Percentiles rank a stretch among this genome's conserved stretches.
phyloP scores from a whole-genome alignment of 2,797 vertebrate species.

The Enteromius treurensis region DNA sequence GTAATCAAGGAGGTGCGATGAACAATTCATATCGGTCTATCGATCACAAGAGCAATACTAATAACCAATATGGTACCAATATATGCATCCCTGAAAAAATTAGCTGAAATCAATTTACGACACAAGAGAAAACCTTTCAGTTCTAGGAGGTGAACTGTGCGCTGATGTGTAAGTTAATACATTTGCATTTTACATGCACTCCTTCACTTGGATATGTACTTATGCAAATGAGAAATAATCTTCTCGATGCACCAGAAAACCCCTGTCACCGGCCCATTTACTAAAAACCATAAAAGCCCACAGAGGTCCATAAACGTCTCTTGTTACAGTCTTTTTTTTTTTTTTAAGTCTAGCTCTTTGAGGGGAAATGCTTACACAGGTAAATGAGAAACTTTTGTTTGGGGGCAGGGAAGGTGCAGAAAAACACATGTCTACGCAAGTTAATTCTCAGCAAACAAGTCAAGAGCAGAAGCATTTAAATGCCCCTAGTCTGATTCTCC shows the following conservation, averaged over 20 bases:
- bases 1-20: neutral
- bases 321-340: neutral
- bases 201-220: constrained; percentile 16
- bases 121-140: neutral
- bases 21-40: neutral
- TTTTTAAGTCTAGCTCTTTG: neutral
- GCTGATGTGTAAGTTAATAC: neutral
- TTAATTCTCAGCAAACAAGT: constrained; percentile 51
- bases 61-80: neutral
- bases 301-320: constrained; percentile 21
- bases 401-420: constrained; percentile 53
- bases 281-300: constrained; percentile 26
- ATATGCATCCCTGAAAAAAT: neutral
- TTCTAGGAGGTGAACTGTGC: neutral
- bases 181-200: constrained; percentile 17
- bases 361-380: constrained; percentile 38
- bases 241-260: constrained; percentile 29
- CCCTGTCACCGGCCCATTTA: constrained; percentile 7
- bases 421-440: constrained; percentile 39
- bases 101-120: neutral
- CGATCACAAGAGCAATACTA: neutral
- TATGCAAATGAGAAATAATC: constrained; percentile 47
- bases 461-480: constrained; percentile 21
- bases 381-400: constrained; percentile 59
- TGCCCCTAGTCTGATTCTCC: constrained; percentile 20